Conservation (phyloP, 1,140 invertebrate genomes). For the Drosophila busckii region DNA sequence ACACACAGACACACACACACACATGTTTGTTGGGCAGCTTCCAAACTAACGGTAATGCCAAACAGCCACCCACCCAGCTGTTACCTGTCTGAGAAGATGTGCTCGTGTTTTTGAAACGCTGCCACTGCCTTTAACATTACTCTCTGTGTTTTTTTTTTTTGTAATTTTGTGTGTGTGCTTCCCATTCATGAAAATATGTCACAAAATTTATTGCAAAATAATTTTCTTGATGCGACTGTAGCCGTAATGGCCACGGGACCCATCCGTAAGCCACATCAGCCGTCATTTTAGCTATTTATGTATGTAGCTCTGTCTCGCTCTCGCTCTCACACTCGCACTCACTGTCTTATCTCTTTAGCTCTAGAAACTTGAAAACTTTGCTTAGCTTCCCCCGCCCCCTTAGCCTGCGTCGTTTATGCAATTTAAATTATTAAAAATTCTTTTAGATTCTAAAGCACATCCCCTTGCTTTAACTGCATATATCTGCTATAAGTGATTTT, state of each 20-base stretch:
- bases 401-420: constrained; percentile 29
- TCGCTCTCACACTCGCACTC: no score
- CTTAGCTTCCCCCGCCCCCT: neutral
- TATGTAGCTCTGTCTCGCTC: constrained; percentile 15
- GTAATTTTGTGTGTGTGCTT: no score
- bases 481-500: constrained; percentile 17
- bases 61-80: constrained; percentile 45
- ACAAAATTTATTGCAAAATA: constrained; percentile 78
- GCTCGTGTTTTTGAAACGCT: constrained; percentile 17
- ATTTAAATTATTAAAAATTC: constrained; percentile 77
- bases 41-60: constrained; percentile 21
- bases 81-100: constrained; percentile 59
- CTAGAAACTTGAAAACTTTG: no score
- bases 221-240: constrained; percentile 40
- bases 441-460: constrained; percentile 38
- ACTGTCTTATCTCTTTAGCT: no score
- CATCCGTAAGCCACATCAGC: constrained; percentile 15
- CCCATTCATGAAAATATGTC: constrained; percentile 71
- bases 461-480: constrained; percentile 20
- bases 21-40: no score
- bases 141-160: constrained; percentile 39
- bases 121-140: constrained; percentile 13
- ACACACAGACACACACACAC: no score
- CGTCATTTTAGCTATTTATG: constrained; percentile 36
- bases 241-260: constrained; percentile 37